Evolutionary conservation across 2,113 vertebrate genomes (phyloP).

Genomic region (Solea solea): DNA sequence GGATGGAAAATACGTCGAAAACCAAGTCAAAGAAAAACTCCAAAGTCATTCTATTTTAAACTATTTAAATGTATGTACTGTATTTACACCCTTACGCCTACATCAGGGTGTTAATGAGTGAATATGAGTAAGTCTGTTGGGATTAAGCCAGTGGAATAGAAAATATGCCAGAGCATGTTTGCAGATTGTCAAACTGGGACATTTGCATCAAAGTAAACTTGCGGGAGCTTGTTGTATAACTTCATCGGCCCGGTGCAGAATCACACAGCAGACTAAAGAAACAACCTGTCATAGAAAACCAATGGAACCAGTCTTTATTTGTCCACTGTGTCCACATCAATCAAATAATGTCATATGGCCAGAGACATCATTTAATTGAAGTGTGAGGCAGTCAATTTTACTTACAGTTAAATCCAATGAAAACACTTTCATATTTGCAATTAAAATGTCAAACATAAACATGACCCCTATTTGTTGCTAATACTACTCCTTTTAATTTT

Average conservation of each 20-base stretch:
- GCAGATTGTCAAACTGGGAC: conserved; percentile 42
- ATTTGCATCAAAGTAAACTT: conserved; percentile 34
- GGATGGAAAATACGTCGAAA: no score
- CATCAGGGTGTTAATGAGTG: conserved; percentile 12
- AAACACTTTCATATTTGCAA: conserved; percentile 7
- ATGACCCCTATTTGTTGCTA: conserved; percentile 8
- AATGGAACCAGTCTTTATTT: conserved; percentile 7
- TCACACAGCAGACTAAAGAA: conserved; percentile 8
- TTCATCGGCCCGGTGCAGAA: conserved; percentile 27
- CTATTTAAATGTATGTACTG: conserved; percentile 29
- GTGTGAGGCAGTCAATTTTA: neutral
- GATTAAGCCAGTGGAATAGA: conserved; percentile 21
- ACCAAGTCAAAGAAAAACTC: no score
- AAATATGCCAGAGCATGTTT: conserved; percentile 30
- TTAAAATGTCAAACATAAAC: conserved; percentile 23
- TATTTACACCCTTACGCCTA: neutral
- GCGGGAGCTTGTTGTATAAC: conserved; percentile 21
- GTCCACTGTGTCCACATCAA: conserved; percentile 1
- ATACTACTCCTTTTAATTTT: conserved; percentile 9
- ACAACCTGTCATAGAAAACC: conserved; percentile 18
- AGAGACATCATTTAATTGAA: neutral
- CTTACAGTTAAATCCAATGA: neutral
- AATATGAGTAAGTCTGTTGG: conserved; percentile 15
- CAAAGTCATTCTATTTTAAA: neutral
- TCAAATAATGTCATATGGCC: neutral